Conservation (phyloP, 1,140 invertebrate species). For the Panulirus ornatus region DNA sequence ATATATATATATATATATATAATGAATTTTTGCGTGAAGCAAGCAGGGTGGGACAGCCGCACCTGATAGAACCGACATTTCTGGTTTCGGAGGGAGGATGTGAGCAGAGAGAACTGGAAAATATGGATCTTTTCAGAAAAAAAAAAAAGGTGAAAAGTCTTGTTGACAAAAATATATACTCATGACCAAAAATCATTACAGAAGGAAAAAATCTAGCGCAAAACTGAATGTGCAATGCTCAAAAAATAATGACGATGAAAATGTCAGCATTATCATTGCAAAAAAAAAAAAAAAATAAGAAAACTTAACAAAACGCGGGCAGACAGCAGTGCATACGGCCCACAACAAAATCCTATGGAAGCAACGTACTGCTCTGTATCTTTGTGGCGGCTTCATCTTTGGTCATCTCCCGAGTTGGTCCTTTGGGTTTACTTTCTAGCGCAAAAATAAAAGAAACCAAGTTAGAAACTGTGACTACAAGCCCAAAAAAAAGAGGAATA, state of each 20-base stretch:
- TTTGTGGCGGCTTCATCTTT: conserved; percentile 52
- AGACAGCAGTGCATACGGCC: too few relatives aligned
- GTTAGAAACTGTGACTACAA: too few relatives aligned
- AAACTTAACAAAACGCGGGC: too few relatives aligned
- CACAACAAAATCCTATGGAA: too few relatives aligned
- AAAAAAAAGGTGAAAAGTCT: neutral
- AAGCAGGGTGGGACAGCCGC: too few relatives aligned
- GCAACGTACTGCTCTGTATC: conserved; percentile 62
- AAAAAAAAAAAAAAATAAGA: neutral
- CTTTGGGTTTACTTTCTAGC: neutral
- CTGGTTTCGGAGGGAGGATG: neutral
- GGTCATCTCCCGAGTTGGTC: conserved; percentile 26
- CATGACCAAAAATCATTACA: neutral
- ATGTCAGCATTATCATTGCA: neutral
- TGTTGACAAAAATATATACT: neutral
- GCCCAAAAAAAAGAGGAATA: too few relatives aligned
- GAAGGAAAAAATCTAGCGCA: neutral
- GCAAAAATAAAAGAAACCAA: neutral
- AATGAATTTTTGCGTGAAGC: neutral
- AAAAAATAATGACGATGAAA: neutral
- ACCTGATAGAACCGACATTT: neutral
- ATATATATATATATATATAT: neutral
- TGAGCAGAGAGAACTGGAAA: neutral
- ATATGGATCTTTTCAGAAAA: neutral
- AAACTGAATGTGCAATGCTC: neutral